These are phyloP conservation scores for Nycticorax nycticorax DNA, from an alignment of 2,113 vertebrate species.

Conservation along the genomic window DNA sequence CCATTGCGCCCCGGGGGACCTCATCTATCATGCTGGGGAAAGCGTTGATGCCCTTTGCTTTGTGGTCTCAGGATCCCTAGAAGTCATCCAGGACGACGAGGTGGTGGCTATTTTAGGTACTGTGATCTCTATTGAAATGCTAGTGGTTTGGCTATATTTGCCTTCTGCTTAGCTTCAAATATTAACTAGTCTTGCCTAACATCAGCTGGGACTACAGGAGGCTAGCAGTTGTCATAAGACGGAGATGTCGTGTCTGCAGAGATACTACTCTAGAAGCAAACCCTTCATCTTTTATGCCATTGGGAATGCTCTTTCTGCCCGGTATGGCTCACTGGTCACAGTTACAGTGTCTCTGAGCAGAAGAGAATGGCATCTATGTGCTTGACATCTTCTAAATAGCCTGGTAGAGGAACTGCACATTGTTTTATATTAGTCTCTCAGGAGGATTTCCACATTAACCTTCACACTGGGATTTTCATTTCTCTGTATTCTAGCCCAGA, in stretches of 20 bases:
- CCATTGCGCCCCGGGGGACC: slow-evolving; percentile 94
- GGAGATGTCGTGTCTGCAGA: neutral
- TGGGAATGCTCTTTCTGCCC: neutral
- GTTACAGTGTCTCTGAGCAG: neutral
- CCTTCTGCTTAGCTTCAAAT: neutral
- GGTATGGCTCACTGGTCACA: neutral
- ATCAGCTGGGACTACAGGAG: neutral
- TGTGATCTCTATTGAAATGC: slow-evolving; percentile 6
- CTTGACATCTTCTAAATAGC: neutral
- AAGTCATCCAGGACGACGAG: slow-evolving; percentile 98
- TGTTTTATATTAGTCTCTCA: neutral
- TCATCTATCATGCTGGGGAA: slow-evolving; percentile 95
- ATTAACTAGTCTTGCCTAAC: neutral
- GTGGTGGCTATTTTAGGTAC: slow-evolving; percentile 97
- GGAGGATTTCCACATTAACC: neutral
- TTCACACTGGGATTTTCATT: neutral
- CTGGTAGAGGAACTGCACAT: neutral
- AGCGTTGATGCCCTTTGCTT: slow-evolving; percentile 96
- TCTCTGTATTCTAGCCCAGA: neutral
- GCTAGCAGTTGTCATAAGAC: neutral
- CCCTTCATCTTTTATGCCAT: neutral
- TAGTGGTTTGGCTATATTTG: neutral
- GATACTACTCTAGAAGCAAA: neutral
- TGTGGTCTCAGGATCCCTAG: slow-evolving; percentile 94
- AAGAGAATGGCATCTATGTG: neutral